These are phyloP conservation scores for Scaptomyza cyrtandrae DNA, from an alignment of 2,888 invertebrate species.

Conservation along the genomic window DNA sequence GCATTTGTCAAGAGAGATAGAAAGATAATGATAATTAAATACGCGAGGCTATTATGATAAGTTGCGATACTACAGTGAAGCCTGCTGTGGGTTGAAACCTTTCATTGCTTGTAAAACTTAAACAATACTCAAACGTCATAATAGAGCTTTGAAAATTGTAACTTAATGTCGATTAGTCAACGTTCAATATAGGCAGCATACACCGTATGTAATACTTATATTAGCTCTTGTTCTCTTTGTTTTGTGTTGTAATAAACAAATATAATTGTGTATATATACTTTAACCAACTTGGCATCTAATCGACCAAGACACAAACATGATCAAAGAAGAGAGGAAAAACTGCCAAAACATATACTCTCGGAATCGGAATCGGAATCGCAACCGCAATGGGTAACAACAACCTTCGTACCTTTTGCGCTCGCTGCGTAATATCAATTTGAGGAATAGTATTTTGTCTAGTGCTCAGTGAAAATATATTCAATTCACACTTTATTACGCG, in stretches of 20 bases:
- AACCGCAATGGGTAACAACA: neutral
- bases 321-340: slow-evolving; percentile 7
- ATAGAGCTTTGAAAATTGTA: neutral
- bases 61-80: neutral
- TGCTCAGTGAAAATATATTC: slow-evolving; percentile 39
- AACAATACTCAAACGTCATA: neutral
- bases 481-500: slow-evolving; percentile 34
- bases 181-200: neutral
- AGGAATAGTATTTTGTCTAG: slow-evolving; percentile 15
- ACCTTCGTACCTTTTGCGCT: slow-evolving; percentile 15
- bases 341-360: slow-evolving; percentile 7
- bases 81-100: neutral
- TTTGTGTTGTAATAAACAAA: slow-evolving; percentile 23
- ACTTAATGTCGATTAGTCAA: neutral
- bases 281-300: slow-evolving; percentile 7
- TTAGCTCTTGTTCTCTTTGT: slow-evolving; percentile 19
- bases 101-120: neutral
- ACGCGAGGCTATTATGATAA: slow-evolving; percentile 14
- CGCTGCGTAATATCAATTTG: slow-evolving; percentile 16
- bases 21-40: slow-evolving; percentile 9
- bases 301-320: slow-evolving; percentile 2
- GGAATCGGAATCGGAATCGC: neutral
- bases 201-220: slow-evolving; percentile 7
- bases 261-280: neutral
- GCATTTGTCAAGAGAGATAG: neutral